Evolutionary conservation across 2,797 vertebrate genomes (phyloP).

Genomic region (Heteromormyrus szaboi): DNA sequence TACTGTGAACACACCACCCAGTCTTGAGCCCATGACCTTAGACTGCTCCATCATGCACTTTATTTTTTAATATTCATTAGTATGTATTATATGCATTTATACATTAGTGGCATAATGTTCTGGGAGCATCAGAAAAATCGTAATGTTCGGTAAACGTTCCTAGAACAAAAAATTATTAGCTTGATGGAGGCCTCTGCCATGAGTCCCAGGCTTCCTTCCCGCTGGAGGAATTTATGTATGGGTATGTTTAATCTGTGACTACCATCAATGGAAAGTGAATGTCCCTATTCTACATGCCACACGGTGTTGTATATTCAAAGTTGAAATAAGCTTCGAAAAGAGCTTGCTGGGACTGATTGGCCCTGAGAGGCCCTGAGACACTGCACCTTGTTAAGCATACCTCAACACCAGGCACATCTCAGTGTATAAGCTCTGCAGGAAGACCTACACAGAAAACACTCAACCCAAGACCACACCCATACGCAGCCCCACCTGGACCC

Average conservation of each 20-base stretch:
- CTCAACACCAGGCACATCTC: background rate
- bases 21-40: background rate
- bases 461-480: background rate
- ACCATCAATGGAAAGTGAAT: background rate
- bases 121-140: background rate
- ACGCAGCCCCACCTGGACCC: background rate
- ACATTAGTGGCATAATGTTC: conserved; percentile 1
- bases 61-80: background rate
- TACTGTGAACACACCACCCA: background rate
- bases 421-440: background rate
- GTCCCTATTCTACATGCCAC: background rate
- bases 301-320: background rate
- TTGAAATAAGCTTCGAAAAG: background rate
- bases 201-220: background rate
- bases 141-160: background rate
- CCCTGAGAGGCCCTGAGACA: background rate
- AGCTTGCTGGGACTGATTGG: background rate
- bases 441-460: background rate
- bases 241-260: background rate
- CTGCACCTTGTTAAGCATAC: background rate
- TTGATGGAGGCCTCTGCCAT: background rate
- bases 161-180: background rate
- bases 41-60: background rate
- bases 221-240: background rate
- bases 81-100: background rate